Base-by-base conservation (phyloP, 2,888 invertebrate species). In the Homarus gammarus region DNA sequence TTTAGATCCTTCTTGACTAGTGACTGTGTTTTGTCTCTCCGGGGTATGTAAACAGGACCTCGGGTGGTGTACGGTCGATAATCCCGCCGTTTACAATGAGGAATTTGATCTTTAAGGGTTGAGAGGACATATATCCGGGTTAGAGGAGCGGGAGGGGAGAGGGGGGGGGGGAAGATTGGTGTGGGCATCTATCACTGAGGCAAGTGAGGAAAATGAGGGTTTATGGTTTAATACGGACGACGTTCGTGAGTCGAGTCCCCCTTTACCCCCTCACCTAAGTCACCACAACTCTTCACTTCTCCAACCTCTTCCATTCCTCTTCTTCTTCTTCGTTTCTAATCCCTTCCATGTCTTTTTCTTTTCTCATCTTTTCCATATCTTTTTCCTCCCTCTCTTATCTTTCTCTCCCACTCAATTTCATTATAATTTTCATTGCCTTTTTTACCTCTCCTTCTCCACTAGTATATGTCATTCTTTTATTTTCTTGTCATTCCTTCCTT, bases 181-280 rank as follows among this genome's bases (percentile, higher is more conserved):
- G 64, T 64, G 27, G n/a, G 64, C 64, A 64, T 64, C 64, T 64
- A 64, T 64, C 64, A 64, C 64, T 64, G 64, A 27, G 64, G 64
- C 27, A 27, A 64, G 27, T 64, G 64, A 27, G 31, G 64, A 64
- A 27, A 64, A 64, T 64, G 27, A 27, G 5, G 27, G 27, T 27
- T 64, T 64, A 64, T 64, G 64, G 27, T 64, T 64, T 64, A 27
- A 64, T 64, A 27, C 64, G 64, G 64, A 64, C 64, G 64, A 64
- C 64, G 64, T 27, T 27, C 31, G 64, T 64, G 27, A 64, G 64
- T 8, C 6, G n/a, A 5, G 27, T 27, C 64, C n/a, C 12, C 31
- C n/a, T 22, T 12, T 64, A 64, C 2, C 27, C 5, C 64, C 64
- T 64, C 64, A 5, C 56, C 1, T 10, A 6, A 6, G 12, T 12